Conservation (phyloP, 2,113 vertebrate genomes). For the Lanius collurio region DNA sequence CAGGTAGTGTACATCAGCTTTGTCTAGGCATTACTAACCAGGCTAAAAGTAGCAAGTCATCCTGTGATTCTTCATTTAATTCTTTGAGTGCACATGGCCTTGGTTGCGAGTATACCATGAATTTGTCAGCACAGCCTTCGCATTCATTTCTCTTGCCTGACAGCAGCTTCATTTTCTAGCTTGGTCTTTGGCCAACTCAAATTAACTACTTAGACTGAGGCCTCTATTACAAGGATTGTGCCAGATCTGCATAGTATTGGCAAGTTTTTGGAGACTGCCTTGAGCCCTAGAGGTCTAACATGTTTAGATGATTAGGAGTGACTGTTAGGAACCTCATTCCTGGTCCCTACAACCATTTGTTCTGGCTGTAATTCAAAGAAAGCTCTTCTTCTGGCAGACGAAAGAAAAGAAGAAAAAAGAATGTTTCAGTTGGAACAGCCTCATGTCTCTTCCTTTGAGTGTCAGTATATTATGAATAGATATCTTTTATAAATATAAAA, state of each 20-base stretch:
- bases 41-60: neutral
- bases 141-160: neutral
- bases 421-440: neutral
- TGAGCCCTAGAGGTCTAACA: neutral
- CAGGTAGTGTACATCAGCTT: neutral
- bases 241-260: neutral
- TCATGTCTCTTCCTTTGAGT: neutral
- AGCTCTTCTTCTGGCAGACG: neutral
- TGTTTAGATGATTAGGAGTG: neutral
- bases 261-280: neutral
- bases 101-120: neutral
- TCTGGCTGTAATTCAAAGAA: neutral
- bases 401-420: neutral
- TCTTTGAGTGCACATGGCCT: neutral
- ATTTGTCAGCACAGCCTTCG: neutral
- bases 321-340: neutral
- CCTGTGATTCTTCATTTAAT: neutral
- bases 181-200: constrained; percentile 3
- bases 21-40: neutral
- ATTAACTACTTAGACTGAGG: neutral
- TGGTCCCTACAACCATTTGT: neutral
- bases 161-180: neutral
- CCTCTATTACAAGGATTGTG: neutral
- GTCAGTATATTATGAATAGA: constrained; percentile 16
- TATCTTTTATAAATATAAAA: neutral